Percentiles rank a stretch among this genome's conserved stretches.
phyloP scores from a whole-genome alignment of 2,797 vertebrate genomes.

The Cryptoprocta ferox region DNA sequence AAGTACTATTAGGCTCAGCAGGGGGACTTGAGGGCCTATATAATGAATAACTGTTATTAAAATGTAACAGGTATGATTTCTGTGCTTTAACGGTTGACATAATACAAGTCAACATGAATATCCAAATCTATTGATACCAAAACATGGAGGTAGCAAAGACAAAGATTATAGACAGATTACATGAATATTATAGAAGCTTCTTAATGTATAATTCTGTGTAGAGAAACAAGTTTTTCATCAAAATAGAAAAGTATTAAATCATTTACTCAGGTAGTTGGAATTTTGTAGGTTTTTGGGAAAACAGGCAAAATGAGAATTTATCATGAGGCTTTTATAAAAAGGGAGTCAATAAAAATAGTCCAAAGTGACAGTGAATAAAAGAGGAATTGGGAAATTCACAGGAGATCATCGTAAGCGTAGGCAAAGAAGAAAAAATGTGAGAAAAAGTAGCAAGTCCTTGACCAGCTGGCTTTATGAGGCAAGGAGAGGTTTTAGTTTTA shows the following conservation, averaged over 20 bases:
- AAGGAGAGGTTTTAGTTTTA: neutral
- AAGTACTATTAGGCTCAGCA: neutral
- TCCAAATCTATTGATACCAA: neutral
- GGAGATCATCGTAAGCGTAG: neutral
- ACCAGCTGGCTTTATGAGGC: neutral
- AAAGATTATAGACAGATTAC: neutral
- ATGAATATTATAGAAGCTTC: neutral
- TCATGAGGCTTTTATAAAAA: neutral
- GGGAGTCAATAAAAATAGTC: neutral
- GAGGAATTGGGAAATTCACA: neutral
- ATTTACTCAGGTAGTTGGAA: neutral
- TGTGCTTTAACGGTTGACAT: neutral
- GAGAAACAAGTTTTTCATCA: neutral
- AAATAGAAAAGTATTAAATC: neutral
- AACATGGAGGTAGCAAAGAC: constrained; percentile 2
- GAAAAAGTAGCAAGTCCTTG: neutral
- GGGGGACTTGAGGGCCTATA: neutral
- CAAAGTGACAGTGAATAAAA: neutral
- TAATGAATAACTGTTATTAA: neutral
- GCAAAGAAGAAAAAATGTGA: neutral
- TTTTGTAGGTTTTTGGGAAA: neutral
- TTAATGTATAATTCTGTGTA: neutral
- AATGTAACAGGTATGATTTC: neutral
- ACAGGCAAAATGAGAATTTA: neutral
- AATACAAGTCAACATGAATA: neutral